Evolutionary conservation across 1,140 invertebrate species (phyloP).

Genomic region (Vollenhovia emeryi): DNA sequence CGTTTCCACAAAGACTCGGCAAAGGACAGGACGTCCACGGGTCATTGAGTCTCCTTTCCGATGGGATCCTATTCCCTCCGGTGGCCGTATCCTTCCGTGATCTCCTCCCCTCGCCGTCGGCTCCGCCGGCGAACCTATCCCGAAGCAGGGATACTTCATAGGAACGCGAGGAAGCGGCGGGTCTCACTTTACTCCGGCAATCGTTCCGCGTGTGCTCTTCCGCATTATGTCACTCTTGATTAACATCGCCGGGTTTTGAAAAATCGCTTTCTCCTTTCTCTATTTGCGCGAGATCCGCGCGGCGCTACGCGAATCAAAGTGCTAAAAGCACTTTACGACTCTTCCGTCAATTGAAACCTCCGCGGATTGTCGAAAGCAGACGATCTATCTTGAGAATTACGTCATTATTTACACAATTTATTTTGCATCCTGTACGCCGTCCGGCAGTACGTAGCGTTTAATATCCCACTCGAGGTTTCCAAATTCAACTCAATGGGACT

Average conservation of each 20-base stretch:
- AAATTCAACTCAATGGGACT: neutral
- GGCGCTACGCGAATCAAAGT: neutral
- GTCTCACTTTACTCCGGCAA: constrained; percentile 27
- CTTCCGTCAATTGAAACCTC: neutral
- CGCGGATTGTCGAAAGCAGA: neutral
- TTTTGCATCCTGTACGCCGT: neutral
- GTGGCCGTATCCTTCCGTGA: constrained; percentile 29
- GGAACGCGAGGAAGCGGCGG: constrained; percentile 6
- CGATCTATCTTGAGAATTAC: neutral
- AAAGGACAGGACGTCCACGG: constrained; percentile 73
- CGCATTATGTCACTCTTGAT: constrained; percentile 52
- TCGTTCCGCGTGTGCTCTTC: neutral
- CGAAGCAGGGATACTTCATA: constrained; percentile 3
- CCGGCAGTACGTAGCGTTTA: neutral
- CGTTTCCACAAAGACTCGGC: constrained; percentile 69
- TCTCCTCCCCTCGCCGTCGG: neutral
- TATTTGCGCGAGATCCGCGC: neutral
- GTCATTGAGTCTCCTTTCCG: constrained; percentile 70
- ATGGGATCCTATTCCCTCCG: constrained; percentile 66
- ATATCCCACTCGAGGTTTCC: neutral
- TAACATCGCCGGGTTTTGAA: constrained; percentile 25
- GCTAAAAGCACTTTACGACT: neutral
- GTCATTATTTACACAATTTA: neutral
- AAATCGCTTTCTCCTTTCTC: constrained; percentile 29
- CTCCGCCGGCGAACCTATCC: neutral